Evolutionary conservation across 2,797 vertebrate species (phyloP).

Genomic region (Melanotaenia trifasciata): DNA sequence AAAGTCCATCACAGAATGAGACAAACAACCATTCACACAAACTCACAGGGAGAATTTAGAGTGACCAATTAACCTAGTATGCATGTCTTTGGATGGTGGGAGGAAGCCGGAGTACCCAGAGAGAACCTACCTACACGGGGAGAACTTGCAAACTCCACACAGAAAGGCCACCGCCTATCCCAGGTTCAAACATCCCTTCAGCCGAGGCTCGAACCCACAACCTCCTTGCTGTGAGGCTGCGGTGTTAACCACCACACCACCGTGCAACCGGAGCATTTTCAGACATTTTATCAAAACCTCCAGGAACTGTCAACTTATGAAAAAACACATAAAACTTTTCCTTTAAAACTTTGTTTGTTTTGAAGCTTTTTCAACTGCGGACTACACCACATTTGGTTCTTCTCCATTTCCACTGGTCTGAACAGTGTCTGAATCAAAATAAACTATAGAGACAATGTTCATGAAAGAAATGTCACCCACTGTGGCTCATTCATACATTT

Average conservation of each 20-base stretch:
- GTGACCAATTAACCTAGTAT: too few species aligned
- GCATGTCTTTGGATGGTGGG: too few species aligned
- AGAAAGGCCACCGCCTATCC: too few species aligned
- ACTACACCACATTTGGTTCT: background rate
- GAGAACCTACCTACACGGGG: too few species aligned
- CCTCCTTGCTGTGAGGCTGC: too few species aligned
- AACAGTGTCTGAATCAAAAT: slow-evolving; percentile 9
- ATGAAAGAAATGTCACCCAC: slow-evolving; percentile 21
- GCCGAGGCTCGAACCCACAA: too few species aligned
- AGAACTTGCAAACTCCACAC: too few species aligned
- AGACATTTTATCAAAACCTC: background rate
- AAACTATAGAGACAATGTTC: slow-evolving; percentile 21
- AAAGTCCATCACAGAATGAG: background rate
- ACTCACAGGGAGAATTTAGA: too few species aligned
- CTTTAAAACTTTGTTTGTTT: background rate
- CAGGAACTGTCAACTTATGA: background rate
- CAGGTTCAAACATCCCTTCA: too few species aligned
- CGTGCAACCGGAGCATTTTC: background rate
- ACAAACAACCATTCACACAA: too few species aligned
- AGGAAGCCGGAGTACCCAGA: too few species aligned
- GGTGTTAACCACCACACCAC: too few species aligned
- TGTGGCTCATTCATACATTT: slow-evolving; percentile 14
- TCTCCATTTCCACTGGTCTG: background rate
- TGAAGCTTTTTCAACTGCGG: background rate
- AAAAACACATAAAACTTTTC: background rate